Base-by-base conservation (phyloP, 2,113 vertebrate genomes). In the Thalassarche chlororhynchos region DNA sequence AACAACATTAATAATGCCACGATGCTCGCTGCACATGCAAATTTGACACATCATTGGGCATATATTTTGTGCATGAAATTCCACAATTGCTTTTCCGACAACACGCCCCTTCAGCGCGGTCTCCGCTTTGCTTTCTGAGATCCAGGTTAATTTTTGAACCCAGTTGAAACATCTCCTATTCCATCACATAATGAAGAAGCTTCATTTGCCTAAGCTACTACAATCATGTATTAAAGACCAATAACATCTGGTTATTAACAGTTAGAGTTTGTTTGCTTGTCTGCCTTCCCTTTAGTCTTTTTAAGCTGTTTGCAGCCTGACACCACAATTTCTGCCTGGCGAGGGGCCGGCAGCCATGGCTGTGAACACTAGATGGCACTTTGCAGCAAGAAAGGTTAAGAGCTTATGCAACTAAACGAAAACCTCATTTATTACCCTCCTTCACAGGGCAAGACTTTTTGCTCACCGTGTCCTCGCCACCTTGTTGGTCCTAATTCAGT, bases 331-430 rank as follows among this genome's bases (percentile, higher is more conserved):
- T 20, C 55, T 70, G 3, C 13, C 72, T 6, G 28, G 74, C 44
- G 12, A 51, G 84, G 84, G 54, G 57, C 87, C 10, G 40, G 90
- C 89, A 57, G 78, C 9, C 23, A 36, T 40, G 83, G 60, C 40
- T 62, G 69, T 21, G 34, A 96, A 81, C 98, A 88, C 98, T 94
- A 98, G 98, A 93, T 98, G 98, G 98, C 97, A 96, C 98, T 88
- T 97, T 38, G 32, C 96, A 94, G 98, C 97, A 87, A 98, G 97
- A 78, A 96, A 97, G 98, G 82, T 52, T 42, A 93, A 78, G 26
- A 61, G 75, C 51, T 96, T 92, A 77, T 3, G 52, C 74, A 68
- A 94, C 84, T 13, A 15, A 38, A 78, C 4, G 52, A 89, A 94
- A 77, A 47, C 34, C 34, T 86, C 51, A 19, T 90, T 84, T 79